Conservation (phyloP, 2,888 invertebrate species). For the Melieria omissa region DNA sequence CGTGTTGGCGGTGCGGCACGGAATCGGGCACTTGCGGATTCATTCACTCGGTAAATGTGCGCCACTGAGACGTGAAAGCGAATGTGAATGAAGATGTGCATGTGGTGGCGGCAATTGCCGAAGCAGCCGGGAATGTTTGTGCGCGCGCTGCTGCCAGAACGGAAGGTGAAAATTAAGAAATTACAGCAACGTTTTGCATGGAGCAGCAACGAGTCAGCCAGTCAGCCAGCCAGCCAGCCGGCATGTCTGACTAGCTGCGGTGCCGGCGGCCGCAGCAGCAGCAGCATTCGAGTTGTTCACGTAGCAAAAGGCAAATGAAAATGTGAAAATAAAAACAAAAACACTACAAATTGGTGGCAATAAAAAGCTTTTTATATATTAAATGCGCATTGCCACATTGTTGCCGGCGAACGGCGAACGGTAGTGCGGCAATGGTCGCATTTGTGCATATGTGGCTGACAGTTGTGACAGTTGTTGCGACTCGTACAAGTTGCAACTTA, state of each 20-base stretch:
- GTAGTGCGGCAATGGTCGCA: neutral
- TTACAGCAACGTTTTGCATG: constrained; percentile 45
- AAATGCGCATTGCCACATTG: neutral
- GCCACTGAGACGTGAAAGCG: constrained; percentile 6
- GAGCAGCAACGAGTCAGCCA: constrained; percentile 4
- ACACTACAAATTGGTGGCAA: constrained; percentile 12
- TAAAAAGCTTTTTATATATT: constrained; percentile 17
- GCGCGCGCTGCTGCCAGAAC: constrained; percentile 41
- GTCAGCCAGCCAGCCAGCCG: neutral
- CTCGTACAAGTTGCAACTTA: constrained; percentile 27
- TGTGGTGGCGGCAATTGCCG: neutral
- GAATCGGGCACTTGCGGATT: constrained; percentile 23
- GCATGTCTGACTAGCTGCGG: neutral
- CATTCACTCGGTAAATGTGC: constrained; percentile 30
- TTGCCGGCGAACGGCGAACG: neutral
- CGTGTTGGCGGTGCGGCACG: neutral
- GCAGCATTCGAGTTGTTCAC: too few species aligned
- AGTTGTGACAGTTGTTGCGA: constrained; percentile 17
- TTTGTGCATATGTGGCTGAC: neutral
- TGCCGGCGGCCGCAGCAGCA: fast-evolving
- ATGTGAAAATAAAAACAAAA: neutral
- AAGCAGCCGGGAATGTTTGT: constrained; percentile 1
- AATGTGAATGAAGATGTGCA: constrained; percentile 5
- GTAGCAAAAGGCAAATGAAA: constrained; percentile 1
- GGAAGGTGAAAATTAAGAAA: constrained; percentile 64